A percentile compares a stretch with the other conserved stretches of the same genome.
These are phyloP conservation scores for Drosophila sturtevanti DNA, from an alignment of 1,140 invertebrate genomes.

Conservation along the genomic window DNA sequence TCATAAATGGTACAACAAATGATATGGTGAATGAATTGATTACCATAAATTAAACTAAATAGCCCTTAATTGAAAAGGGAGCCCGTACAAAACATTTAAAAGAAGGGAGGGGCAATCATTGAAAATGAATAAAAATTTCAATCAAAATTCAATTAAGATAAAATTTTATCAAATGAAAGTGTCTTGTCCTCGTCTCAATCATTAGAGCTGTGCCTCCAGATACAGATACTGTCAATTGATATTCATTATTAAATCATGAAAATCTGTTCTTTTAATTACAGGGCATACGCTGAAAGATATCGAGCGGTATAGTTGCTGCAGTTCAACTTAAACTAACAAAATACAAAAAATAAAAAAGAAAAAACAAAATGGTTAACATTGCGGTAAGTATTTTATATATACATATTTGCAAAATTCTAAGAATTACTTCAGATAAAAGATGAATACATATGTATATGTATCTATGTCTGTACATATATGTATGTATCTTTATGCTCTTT, in stretches of 20 bases:
- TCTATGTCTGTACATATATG: too few species aligned
- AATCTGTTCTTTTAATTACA: slow-evolving; percentile 35
- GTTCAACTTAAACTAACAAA: neutral
- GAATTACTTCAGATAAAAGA: slow-evolving; percentile 14
- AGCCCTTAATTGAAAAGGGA: slow-evolving; percentile 61
- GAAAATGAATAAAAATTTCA: slow-evolving; percentile 39
- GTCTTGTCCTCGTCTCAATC: neutral
- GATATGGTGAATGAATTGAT: slow-evolving; percentile 30
- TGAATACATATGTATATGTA: too few species aligned
- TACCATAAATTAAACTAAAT: slow-evolving; percentile 54
- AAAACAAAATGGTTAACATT: slow-evolving; percentile 76
- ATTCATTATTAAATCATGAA: slow-evolving; percentile 39
- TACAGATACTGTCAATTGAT: slow-evolving; percentile 23
- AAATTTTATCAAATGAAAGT: slow-evolving; percentile 34
- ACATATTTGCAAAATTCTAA: neutral
- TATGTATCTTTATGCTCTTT: slow-evolving; percentile 34
- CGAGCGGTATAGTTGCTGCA: neutral
- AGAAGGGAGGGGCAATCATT: too few species aligned
- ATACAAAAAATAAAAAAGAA: neutral
- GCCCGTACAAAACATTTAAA: slow-evolving; percentile 67
- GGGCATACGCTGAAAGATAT: slow-evolving; percentile 39
- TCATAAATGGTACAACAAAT: neutral
- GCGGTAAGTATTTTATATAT: slow-evolving; percentile 54
- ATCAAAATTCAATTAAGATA: slow-evolving; percentile 7
- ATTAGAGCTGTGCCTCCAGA: neutral